Conservation (phyloP, 2,113 vertebrate genomes). For the Proteles cristata region DNA sequence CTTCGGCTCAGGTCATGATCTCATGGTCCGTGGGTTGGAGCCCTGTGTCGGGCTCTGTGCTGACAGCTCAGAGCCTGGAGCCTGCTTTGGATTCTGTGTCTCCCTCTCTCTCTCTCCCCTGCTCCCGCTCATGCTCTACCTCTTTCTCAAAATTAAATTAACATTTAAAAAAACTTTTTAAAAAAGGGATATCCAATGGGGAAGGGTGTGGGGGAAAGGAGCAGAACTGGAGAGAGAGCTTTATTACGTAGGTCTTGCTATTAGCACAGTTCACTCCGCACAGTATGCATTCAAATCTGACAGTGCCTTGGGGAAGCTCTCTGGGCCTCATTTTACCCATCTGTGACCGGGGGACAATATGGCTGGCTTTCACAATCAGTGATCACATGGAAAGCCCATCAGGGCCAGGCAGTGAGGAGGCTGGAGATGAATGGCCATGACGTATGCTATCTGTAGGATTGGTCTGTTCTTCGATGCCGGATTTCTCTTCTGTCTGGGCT, state of each 20-base stretch:
- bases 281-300: fast-evolving
- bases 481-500: background rate
- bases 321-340: background rate
- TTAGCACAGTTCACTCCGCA: too few relatives aligned
- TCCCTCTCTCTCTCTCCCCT: too few relatives aligned
- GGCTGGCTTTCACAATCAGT: background rate
- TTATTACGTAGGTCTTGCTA: fast-evolving
- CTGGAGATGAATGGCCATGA: background rate
- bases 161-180: too few relatives aligned
- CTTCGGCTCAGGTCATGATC: too few relatives aligned
- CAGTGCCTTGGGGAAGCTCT: background rate
- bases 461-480: background rate
- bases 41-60: too few relatives aligned
- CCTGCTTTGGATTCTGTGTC: too few relatives aligned
- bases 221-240: background rate
- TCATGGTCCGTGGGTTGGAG: too few relatives aligned
- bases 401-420: background rate
- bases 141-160: too few relatives aligned
- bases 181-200: too few relatives aligned
- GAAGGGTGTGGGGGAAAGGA: background rate
- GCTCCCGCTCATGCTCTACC: too few relatives aligned
- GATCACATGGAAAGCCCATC: background rate
- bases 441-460: background rate
- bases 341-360: background rate
- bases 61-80: too few relatives aligned